These are phyloP conservation scores for Chionomys nivalis DNA, from an alignment of 2,113 vertebrate species.

Conservation along the genomic window DNA sequence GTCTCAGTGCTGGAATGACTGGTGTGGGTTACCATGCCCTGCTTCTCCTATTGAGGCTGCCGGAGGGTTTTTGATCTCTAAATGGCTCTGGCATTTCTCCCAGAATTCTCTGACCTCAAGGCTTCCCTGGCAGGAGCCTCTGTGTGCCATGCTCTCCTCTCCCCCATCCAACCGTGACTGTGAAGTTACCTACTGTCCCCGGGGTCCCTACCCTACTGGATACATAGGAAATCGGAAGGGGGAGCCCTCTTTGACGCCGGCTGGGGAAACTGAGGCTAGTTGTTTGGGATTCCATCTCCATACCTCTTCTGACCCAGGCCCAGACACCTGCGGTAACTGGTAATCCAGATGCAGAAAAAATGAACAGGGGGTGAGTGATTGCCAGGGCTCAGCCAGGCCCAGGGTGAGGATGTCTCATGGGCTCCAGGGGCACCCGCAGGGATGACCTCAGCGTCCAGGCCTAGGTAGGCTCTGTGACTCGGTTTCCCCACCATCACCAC, in stretches of 20 bases:
- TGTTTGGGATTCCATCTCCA: rapidly evolving
- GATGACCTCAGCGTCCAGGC: neutral
- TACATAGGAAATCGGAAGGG: neutral
- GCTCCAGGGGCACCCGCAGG: rapidly evolving
- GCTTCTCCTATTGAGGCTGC: too few species aligned
- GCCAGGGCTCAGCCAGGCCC: too few species aligned
- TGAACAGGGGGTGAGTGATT: neutral
- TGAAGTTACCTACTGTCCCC: neutral
- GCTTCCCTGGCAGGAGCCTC: neutral
- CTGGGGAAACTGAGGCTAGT: neutral
- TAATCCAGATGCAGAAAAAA: neutral
- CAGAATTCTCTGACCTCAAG: neutral
- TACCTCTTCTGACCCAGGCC: neutral
- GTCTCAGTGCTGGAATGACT: neutral
- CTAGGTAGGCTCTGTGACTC: neutral
- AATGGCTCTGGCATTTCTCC: neutral
- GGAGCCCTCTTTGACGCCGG: neutral
- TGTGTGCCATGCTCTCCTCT: neutral
- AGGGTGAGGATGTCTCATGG: rapidly evolving
- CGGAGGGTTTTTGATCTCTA: neutral
- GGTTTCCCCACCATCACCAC: neutral
- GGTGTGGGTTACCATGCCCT: neutral
- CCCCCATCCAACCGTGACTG: neutral
- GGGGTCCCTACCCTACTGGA: neutral
- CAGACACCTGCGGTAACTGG: neutral